These are phyloP conservation scores for Limnephilus marmoratus DNA, from an alignment of 2,888 invertebrate genomes.

Conservation along the genomic window DNA sequence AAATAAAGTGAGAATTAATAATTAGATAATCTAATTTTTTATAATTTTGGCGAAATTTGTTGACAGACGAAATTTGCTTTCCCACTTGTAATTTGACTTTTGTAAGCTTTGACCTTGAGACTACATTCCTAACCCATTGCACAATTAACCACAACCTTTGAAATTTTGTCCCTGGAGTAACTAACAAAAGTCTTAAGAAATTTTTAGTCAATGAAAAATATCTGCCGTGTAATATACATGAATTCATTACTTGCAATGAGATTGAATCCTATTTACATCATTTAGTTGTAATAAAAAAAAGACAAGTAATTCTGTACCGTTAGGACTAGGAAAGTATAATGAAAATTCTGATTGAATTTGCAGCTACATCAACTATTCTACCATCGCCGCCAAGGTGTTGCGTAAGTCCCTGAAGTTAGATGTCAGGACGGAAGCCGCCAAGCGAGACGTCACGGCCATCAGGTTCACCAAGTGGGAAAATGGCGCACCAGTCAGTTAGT, in stretches of 20 bases:
- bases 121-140: background rate
- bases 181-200: background rate
- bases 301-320: background rate
- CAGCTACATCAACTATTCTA: constrained; percentile 98
- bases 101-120: background rate
- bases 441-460: constrained; percentile 86
- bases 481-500: constrained; percentile 92
- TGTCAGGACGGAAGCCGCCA: constrained; percentile 83
- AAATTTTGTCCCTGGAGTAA: background rate
- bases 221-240: background rate
- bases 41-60: background rate
- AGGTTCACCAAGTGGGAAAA: constrained; percentile 93
- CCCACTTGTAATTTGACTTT: background rate
- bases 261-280: background rate
- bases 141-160: background rate
- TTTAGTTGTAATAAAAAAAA: background rate
- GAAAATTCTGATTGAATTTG: constrained; percentile 67
- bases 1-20: background rate
- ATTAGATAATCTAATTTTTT: background rate
- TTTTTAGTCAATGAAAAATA: background rate
- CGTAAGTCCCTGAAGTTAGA: constrained; percentile 89
- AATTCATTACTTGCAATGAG: background rate
- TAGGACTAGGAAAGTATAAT: background rate
- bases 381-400: constrained; percentile 91
- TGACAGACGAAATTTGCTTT: background rate